Evolutionary conservation across 2,888 invertebrate species (phyloP).

Genomic region (Nomada flava): DNA sequence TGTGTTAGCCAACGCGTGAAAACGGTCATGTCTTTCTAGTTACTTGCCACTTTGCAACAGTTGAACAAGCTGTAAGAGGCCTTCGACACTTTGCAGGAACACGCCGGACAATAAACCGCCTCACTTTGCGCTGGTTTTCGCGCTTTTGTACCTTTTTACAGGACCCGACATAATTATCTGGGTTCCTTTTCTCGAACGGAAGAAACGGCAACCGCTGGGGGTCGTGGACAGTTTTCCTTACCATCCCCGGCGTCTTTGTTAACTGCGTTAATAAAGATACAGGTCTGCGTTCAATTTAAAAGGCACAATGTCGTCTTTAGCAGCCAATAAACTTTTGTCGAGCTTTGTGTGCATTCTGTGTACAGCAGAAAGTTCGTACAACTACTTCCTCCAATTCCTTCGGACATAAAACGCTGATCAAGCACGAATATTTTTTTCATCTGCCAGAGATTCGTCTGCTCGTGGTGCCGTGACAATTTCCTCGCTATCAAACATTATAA

Average conservation of each 20-base stretch:
- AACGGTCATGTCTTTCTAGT: conserved; percentile 58
- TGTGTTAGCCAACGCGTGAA: conserved; percentile 53
- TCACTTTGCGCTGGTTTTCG: conserved; percentile 45
- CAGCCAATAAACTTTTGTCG: conserved; percentile 23
- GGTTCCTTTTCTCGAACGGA: conserved; percentile 28
- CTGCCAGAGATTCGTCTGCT: background rate
- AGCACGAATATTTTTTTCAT: background rate
- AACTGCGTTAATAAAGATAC: conserved; percentile 28
- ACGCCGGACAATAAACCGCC: conserved; percentile 50
- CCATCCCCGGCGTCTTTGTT: conserved; percentile 33
- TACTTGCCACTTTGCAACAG: conserved; percentile 55
- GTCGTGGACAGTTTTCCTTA: conserved; percentile 39
- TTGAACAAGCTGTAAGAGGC: conserved; percentile 52
- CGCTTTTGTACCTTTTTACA: conserved; percentile 60
- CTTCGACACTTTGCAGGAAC: conserved; percentile 42
- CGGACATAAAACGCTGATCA: background rate
- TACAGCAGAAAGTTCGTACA: background rate
- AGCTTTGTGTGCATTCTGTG: background rate
- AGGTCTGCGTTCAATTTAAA: conserved; percentile 28
- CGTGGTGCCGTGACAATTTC: conserved; percentile 8
- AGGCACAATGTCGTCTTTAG: conserved; percentile 14
- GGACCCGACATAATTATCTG: conserved; percentile 53
- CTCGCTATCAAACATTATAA: conserved; percentile 31
- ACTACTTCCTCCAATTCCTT: background rate
- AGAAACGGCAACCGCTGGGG: conserved; percentile 19